Base-by-base conservation (phyloP, 2,113 vertebrate genomes). In the human region DNA sequence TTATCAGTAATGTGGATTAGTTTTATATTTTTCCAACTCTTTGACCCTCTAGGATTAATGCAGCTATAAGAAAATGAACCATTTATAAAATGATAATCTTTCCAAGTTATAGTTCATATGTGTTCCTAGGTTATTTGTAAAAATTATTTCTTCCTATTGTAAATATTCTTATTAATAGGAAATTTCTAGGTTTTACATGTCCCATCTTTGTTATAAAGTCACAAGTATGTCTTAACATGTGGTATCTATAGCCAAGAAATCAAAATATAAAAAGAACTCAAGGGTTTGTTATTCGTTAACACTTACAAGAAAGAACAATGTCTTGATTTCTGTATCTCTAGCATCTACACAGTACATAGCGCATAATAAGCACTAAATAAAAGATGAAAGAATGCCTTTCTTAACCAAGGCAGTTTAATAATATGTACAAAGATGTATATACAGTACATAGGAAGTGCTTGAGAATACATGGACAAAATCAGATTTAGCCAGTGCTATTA, bases 1-100 rank as follows among this genome's bases (percentile, higher is more conserved):
- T 94, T 95, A 96, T 93, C 81, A 96, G 93, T 79, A 91, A 84
- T 45, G 11, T 80, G 86, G 75, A 97, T 95, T 96, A 94, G 25
- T 38, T 82, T 97, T 93, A 92, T 96, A 89, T 97, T 83, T 97
- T 45, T 11, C 43, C 43, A 97, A 81, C 6, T 13, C 20, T 94
- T 18, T 87, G 79, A 89, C 43, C 73, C 57, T 75, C 38, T 80
- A 89, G 57, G 38, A 97, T 97, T 89, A 93, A 94, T 76, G 82
- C 48, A 76, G 25, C 55, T 87, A 14, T 84, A 89, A 87, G 70
- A 91, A 38, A 97, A 94, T 59, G 48, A 93, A 89, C 16, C 10
- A 78, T 79, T 95, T 85, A 91, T 50, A 17, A 30, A 73, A 66
- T 43, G 27, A 94, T 94, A 97, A 96, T 59, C 38, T 96, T 93